A percentile compares a stretch with the other conserved stretches of the same genome.
phyloP scores from a whole-genome alignment of 2,888 invertebrate genomes.

The Dicranocentrus wangi region DNA sequence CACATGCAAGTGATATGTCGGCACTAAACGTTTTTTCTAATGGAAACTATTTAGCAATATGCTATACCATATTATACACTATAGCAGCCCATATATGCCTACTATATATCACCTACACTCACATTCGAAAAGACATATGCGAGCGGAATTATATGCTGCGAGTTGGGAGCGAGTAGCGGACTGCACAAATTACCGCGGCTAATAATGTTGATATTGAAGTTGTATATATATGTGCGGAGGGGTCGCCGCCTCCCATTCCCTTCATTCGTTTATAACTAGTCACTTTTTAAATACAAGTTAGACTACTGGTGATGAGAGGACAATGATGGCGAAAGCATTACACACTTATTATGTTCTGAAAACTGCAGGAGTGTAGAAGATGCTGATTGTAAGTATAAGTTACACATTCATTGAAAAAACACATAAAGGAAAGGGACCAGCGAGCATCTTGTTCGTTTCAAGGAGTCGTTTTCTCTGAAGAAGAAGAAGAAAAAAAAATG shows the following conservation, averaged over 20 bases:
- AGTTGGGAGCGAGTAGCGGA: no score
- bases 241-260: neutral
- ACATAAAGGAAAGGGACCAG: neutral
- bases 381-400: slow-evolving; percentile 6
- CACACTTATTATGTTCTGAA: slow-evolving; percentile 6
- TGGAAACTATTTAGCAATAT: slow-evolving; percentile 8
- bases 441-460: neutral
- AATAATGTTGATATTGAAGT: no score
- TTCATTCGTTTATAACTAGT: slow-evolving; percentile 4
- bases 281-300: neutral
- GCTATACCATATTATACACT: neutral
- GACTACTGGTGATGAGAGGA: neutral
- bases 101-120: no score
- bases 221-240: neutral
- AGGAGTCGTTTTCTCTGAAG: slow-evolving; percentile 9
- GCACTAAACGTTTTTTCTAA: neutral
- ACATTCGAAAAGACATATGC: no score
- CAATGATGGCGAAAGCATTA: slow-evolving; percentile 1
- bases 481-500: slow-evolving; percentile 54
- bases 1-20: slow-evolving; percentile 11
- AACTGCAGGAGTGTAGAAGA: slow-evolving; percentile 4
- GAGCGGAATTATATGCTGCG: no score
- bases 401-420: slow-evolving; percentile 9
- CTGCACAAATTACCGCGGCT: no score
- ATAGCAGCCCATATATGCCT: neutral